A percentile compares a stretch with the other conserved stretches of the same genome.
Evolutionary conservation across 2,797 vertebrate species (phyloP).

Genomic region (Notamacropus eugenii): DNA sequence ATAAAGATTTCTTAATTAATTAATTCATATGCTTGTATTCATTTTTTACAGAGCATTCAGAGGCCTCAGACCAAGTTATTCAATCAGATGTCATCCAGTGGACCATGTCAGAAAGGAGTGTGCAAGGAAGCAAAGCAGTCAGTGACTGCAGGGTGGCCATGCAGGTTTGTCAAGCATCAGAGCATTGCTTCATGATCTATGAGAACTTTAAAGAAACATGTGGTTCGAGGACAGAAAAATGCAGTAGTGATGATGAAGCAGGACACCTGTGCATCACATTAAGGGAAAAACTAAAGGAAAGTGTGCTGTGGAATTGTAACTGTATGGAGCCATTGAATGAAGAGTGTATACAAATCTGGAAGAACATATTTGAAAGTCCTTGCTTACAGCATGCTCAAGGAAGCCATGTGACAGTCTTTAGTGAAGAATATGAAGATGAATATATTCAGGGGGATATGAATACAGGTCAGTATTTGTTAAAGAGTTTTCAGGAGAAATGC

Average conservation of each 20-base stretch:
- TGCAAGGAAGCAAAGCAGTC: accelerated
- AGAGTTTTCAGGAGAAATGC: not conserved
- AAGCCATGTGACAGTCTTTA: constrained; percentile 49
- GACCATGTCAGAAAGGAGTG: not conserved
- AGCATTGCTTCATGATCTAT: constrained; percentile 68
- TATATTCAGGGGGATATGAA: not conserved
- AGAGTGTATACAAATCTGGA: constrained; percentile 79
- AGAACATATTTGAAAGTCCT: constrained; percentile 81
- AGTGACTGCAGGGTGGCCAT: constrained; percentile 71
- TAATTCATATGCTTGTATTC: not conserved
- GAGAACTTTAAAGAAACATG: constrained; percentile 81
- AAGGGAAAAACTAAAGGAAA: constrained; percentile 79
- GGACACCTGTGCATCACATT: constrained; percentile 70
- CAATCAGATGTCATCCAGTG: constrained; percentile 39
- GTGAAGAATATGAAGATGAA: constrained; percentile 33
- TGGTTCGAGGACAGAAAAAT: constrained; percentile 52
- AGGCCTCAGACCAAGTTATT: constrained; percentile 69
- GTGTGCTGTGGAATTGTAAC: constrained; percentile 77
- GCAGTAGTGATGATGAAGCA: constrained; percentile 44
- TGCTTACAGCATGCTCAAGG: constrained; percentile 72
- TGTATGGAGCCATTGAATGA: constrained; percentile 76
- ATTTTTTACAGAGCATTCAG: constrained; percentile 59
- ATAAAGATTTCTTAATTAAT: not conserved
- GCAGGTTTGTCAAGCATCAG: constrained; percentile 73
- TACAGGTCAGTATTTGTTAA: constrained; percentile 75